Evolutionary conservation across 2,888 invertebrate genomes (phyloP).

Genomic region (Caenorhabditis panamensis): DNA sequence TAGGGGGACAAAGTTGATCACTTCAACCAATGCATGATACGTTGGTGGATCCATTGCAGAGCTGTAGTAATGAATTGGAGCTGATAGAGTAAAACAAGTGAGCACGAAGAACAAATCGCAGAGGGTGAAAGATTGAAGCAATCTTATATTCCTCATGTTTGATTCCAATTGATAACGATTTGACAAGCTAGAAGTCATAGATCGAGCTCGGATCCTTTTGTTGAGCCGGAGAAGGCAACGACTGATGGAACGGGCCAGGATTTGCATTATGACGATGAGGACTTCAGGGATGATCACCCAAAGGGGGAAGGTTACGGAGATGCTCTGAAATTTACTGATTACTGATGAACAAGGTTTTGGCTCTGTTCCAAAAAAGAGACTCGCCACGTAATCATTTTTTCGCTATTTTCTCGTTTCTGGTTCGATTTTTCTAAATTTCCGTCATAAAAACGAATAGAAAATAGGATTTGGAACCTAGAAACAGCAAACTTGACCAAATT

Average conservation of each 20-base stretch:
- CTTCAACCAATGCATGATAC: constrained; percentile 57
- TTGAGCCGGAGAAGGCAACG: constrained; percentile 32
- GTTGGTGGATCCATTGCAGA: constrained; percentile 39
- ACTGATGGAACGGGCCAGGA: constrained; percentile 33
- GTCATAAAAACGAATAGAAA: too few relatives aligned
- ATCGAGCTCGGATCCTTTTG: constrained; percentile 43
- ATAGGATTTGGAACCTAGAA: too few relatives aligned
- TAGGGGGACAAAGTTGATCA: constrained; percentile 48
- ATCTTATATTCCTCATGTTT: constrained; percentile 53
- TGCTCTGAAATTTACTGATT: constrained; percentile 31
- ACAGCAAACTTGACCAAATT: too few relatives aligned
- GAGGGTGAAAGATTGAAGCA: constrained; percentile 42
- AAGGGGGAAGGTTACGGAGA: constrained; percentile 38
- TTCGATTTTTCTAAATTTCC: too few relatives aligned
- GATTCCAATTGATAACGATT: constrained; percentile 54
- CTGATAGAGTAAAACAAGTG: constrained; percentile 53
- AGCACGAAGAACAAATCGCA: constrained; percentile 54
- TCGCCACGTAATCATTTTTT: too few relatives aligned
- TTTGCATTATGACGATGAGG: constrained; percentile 42
- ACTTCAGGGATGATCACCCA: constrained; percentile 58
- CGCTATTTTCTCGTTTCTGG: too few relatives aligned
- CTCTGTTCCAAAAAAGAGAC: too few relatives aligned
- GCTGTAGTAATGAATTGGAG: constrained; percentile 51
- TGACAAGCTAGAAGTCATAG: constrained; percentile 26
- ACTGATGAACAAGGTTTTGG: not conserved